These are phyloP conservation scores for Pseudocheirus occidentalis DNA, from an alignment of 2,797 vertebrate species.

Conservation along the genomic window DNA sequence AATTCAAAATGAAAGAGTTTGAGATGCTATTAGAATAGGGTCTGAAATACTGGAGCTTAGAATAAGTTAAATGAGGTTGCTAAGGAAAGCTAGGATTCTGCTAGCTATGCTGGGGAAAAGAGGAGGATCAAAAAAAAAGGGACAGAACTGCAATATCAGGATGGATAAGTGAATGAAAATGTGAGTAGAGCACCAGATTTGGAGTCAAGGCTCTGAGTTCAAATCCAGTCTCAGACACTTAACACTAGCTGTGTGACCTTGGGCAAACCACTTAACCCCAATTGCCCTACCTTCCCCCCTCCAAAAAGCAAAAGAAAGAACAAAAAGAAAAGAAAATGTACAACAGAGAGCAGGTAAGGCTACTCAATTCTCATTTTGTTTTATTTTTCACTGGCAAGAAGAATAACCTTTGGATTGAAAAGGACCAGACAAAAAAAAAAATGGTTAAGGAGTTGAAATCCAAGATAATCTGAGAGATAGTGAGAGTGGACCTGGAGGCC, in stretches of 20 bases:
- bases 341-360: not conserved
- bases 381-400: not conserved
- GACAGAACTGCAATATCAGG: not conserved
- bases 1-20: not conserved
- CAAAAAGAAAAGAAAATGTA: not conserved
- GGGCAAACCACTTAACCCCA: too few species aligned
- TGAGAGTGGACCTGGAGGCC: not conserved
- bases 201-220: too few species aligned
- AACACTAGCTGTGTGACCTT: too few species aligned
- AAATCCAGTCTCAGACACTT: too few species aligned
- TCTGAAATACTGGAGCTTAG: not conserved
- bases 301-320: too few species aligned
- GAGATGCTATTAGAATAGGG: not conserved
- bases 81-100: not conserved
- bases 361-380: not conserved
- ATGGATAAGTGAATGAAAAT: not conserved
- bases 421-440: not conserved
- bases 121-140: not conserved
- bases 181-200: not conserved
- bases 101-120: not conserved
- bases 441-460: not conserved
- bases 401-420: not conserved
- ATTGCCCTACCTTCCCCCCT: too few species aligned
- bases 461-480: not conserved
- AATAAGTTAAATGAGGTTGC: not conserved